Conservation (phyloP, 2,888 invertebrate genomes). For the Mythimna albipuncta region DNA sequence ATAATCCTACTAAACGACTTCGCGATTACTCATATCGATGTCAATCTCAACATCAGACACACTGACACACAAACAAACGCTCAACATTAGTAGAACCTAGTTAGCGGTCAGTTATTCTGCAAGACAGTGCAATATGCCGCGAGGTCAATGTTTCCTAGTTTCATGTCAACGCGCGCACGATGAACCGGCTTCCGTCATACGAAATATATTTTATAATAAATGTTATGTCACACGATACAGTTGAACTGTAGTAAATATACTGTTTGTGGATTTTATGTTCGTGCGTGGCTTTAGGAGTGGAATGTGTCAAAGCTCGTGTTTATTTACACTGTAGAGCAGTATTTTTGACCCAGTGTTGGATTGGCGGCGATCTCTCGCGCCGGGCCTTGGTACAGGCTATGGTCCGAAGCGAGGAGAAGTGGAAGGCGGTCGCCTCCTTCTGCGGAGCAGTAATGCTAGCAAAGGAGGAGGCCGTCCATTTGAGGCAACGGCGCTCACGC, state of each 20-base stretch:
- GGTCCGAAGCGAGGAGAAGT: no score
- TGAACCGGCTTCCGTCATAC: constrained; percentile 78
- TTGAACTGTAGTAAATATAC: constrained; percentile 47
- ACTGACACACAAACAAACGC: constrained; percentile 46
- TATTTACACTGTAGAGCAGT: constrained; percentile 39
- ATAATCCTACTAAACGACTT: constrained; percentile 40
- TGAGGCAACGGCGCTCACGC: no score
- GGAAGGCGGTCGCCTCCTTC: no score
- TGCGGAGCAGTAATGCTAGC: no score
- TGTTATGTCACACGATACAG: constrained; percentile 73
- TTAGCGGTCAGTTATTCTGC: constrained; percentile 46
- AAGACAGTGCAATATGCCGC: constrained; percentile 46
- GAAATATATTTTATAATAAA: constrained; percentile 63
- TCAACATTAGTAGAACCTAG: constrained; percentile 23
- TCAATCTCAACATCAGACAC: constrained; percentile 48
- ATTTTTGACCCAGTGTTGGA: constrained; percentile 10
- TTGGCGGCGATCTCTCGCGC: no score
- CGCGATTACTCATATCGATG: constrained; percentile 45
- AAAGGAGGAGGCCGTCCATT: no score
- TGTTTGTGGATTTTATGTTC: constrained; percentile 13
- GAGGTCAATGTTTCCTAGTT: constrained; percentile 65
- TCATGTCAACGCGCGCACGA: constrained; percentile 70
- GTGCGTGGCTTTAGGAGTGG: constrained; percentile 26
- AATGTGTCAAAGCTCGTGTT: constrained; percentile 40
- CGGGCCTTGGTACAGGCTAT: no score